Evolutionary conservation across 2,797 vertebrate genomes (phyloP).

Genomic region (Eupleurogrammus muticus): DNA sequence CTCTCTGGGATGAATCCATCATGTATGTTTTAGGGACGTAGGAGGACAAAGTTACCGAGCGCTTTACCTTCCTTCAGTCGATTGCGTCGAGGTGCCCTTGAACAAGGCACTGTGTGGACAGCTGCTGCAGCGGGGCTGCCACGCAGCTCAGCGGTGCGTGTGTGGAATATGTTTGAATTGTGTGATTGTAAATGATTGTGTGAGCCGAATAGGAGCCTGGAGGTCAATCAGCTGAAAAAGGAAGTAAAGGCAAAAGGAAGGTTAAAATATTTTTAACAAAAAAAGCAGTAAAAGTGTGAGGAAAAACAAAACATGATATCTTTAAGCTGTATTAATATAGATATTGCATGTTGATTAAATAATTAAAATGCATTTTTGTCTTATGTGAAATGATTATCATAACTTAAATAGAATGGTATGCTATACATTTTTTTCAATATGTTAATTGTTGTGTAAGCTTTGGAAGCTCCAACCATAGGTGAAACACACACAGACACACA

Average conservation of each 20-base stretch:
- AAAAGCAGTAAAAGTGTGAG: no score
- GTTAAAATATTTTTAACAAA: background rate
- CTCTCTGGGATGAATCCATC: background rate
- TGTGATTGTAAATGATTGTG: slow-evolving; percentile 31
- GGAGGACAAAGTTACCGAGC: background rate
- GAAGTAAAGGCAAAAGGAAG: slow-evolving; percentile 1
- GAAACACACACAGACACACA: slow-evolving; percentile 15
- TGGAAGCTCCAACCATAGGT: slow-evolving; percentile 32
- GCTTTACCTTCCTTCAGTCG: background rate
- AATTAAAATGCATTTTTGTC: no score
- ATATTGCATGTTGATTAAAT: no score
- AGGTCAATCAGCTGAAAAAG: slow-evolving; percentile 25
- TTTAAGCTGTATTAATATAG: no score
- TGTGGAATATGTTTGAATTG: slow-evolving; percentile 9
- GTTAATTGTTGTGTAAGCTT: slow-evolving; percentile 40
- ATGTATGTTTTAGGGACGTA: background rate
- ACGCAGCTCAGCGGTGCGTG: background rate
- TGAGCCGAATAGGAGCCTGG: slow-evolving; percentile 14
- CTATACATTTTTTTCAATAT: no score
- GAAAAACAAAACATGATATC: no score
- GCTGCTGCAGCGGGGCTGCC: background rate
- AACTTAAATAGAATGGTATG: no score
- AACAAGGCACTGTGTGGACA: background rate
- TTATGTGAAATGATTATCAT: no score
- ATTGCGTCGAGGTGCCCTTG: slow-evolving; percentile 8